Conservation (phyloP, 2,113 vertebrate species). For the Lutjanus erythropterus region DNA sequence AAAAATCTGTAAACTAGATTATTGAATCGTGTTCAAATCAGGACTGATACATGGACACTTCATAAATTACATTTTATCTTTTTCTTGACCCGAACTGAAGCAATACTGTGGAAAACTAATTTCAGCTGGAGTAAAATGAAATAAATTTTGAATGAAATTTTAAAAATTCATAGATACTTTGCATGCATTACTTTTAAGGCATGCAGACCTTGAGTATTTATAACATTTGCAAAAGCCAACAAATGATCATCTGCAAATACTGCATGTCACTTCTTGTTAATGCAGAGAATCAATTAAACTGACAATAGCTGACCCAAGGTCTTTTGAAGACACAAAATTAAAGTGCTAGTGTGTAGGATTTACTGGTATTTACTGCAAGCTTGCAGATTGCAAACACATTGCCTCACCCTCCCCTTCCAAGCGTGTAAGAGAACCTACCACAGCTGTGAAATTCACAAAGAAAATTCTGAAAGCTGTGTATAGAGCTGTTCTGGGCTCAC, state of each 20-base stretch:
- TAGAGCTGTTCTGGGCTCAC: no score
- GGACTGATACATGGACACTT: neutral
- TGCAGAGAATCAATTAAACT: neutral
- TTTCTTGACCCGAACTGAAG: neutral
- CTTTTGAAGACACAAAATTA: neutral
- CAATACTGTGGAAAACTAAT: neutral
- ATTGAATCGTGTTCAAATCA: constrained; percentile 10
- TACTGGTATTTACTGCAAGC: no score
- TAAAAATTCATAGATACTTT: neutral
- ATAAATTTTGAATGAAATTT: neutral
- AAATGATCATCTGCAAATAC: neutral
- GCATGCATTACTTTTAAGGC: neutral
- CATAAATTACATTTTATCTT: neutral
- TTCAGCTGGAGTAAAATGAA: neutral
- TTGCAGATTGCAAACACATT: no score
- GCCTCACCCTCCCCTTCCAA: no score
- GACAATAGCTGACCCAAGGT: neutral
- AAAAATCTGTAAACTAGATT: neutral
- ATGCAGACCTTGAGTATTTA: no score
- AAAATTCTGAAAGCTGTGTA: no score
- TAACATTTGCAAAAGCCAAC: no score
- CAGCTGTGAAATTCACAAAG: no score
- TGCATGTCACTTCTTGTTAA: no score
- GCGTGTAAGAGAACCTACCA: no score
- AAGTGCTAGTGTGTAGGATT: neutral